Conservation (phyloP, 2,888 invertebrate species). For the Hymenopus coronatus region DNA sequence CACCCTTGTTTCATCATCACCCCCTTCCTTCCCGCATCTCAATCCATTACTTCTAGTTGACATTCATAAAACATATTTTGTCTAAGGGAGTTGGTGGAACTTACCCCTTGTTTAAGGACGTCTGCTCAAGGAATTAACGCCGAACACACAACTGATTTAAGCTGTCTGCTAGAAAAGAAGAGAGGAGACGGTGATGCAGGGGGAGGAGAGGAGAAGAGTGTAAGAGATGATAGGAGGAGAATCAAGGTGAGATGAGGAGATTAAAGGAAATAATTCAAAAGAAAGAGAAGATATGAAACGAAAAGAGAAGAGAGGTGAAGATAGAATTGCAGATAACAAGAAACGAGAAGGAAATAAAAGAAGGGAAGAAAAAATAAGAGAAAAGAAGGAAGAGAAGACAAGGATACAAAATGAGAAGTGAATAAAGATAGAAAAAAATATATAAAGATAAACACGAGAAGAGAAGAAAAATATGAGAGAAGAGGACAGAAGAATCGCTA, state of each 20-base stretch:
- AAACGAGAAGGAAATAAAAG: neutral
- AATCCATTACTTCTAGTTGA: neutral
- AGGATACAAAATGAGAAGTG: neutral
- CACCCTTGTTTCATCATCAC: neutral
- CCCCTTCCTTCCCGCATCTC: neutral
- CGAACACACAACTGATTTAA: too few relatives aligned
- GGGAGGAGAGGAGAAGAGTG: neutral
- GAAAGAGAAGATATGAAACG: too few relatives aligned
- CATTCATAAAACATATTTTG: neutral
- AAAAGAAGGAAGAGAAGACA: neutral
- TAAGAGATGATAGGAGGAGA: neutral
- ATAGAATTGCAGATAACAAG: neutral
- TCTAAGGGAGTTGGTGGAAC: neutral
- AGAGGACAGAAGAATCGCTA: too few relatives aligned
- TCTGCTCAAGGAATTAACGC: neutral
- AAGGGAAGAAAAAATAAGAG: neutral
- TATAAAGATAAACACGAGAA: neutral
- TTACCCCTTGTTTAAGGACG: neutral
- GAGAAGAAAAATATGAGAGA: neutral
- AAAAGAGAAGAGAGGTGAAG: neutral
- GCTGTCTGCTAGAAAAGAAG: neutral
- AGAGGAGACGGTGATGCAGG: neutral
- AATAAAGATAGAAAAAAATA: neutral
- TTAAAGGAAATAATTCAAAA: too few relatives aligned
- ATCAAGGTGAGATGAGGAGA: too few relatives aligned